Conservation (phyloP, 2,113 vertebrate species). For the Leptodactylus fuscus region DNA sequence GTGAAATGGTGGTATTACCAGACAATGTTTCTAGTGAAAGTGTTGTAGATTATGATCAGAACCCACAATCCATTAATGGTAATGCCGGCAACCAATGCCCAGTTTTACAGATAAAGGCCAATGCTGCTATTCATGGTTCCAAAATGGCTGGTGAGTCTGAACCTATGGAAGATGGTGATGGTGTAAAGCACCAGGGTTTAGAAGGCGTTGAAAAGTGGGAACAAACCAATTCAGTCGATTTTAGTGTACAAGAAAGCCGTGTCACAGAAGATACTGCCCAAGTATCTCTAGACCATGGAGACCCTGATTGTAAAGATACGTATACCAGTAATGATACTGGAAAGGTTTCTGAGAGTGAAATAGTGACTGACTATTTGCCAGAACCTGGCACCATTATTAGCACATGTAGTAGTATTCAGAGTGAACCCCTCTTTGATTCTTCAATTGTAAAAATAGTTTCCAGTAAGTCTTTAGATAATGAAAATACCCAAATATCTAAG, state of each 20-base stretch:
- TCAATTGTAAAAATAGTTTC: slow-evolving; percentile 83
- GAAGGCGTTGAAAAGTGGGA: not conserved
- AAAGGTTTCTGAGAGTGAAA: slow-evolving; percentile 70
- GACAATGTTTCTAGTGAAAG: slow-evolving; percentile 55
- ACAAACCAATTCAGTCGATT: not conserved
- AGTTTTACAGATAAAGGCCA: slow-evolving; percentile 25
- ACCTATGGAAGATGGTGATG: slow-evolving; percentile 54
- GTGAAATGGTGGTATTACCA: slow-evolving; percentile 29
- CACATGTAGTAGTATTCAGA: not conserved
- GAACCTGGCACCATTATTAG: slow-evolving; percentile 67
- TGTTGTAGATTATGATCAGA: not conserved
- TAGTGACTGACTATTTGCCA: slow-evolving; percentile 69
- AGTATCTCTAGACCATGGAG: slow-evolving; percentile 62
- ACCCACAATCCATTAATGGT: not conserved
- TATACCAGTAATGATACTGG: slow-evolving; percentile 64
- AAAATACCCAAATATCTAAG: slow-evolving; percentile 59
- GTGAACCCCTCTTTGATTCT: slow-evolving; percentile 79
- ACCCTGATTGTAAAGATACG: slow-evolving; percentile 61
- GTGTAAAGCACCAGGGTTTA: not conserved
- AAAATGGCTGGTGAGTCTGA: slow-evolving; percentile 54
- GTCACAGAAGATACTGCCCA: slow-evolving; percentile 13
- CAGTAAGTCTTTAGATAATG: slow-evolving; percentile 52
- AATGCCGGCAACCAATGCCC: slow-evolving; percentile 38
- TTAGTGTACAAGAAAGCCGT: not conserved
- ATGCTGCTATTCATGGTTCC: slow-evolving; percentile 39